These are phyloP conservation scores for Elachura formosa DNA, from an alignment of 2,113 vertebrate species.

Conservation along the genomic window DNA sequence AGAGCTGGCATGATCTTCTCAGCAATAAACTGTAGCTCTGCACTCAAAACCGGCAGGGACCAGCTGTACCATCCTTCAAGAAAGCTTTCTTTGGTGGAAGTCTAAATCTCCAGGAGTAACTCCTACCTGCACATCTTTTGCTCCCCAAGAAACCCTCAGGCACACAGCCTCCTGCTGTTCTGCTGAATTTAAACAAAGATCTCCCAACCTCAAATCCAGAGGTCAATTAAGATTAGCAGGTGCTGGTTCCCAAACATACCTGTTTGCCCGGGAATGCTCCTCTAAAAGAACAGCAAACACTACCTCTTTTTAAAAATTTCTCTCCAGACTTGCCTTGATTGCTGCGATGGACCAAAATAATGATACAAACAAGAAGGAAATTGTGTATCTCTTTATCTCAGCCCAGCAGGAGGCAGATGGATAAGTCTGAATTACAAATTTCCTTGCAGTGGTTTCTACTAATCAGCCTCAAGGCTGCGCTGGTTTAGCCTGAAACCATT, in stretches of 20 bases:
- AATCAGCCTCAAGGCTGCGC: slow-evolving; percentile 63
- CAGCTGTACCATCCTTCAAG: neutral
- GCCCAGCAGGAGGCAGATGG: slow-evolving; percentile 64
- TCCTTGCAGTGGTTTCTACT: slow-evolving; percentile 69
- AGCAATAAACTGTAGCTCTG: neutral
- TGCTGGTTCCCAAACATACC: slow-evolving; percentile 20
- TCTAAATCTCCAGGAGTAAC: neutral
- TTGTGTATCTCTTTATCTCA: slow-evolving; percentile 35
- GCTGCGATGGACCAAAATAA: slow-evolving; percentile 68
- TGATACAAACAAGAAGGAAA: slow-evolving; percentile 58
- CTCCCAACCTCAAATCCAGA: slow-evolving; percentile 52
- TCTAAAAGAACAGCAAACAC: slow-evolving; percentile 66
- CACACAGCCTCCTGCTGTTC: slow-evolving; percentile 5
- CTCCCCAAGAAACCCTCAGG: neutral
- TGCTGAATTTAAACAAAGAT: slow-evolving; percentile 42
- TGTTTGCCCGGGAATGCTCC: slow-evolving; percentile 51
- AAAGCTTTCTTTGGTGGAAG: neutral
- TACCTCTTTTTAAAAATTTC: neutral
- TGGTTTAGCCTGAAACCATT: slow-evolving; percentile 58
- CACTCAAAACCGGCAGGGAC: neutral
- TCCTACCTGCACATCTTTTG: slow-evolving; percentile 39
- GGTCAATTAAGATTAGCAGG: slow-evolving; percentile 77
- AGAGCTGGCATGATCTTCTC: neutral
- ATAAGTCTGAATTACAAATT: slow-evolving; percentile 74
- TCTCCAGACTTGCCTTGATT: slow-evolving; percentile 9